phyloP scores from a whole-genome alignment of 1,140 invertebrate genomes.

The Marisa cornuarietis region DNA sequence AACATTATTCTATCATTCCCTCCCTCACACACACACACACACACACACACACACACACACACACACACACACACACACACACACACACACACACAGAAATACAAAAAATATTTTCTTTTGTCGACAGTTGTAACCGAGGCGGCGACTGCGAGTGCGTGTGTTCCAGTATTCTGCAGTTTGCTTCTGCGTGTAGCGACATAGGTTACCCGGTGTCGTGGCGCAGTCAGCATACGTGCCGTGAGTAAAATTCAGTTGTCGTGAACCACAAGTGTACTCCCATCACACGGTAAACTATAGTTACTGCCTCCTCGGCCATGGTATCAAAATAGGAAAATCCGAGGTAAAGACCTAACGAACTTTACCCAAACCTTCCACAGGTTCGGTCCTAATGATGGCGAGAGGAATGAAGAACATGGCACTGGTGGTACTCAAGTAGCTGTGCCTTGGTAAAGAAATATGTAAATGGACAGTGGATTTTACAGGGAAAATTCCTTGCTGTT shows the following conservation, averaged over 20 bases:
- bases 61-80: not conserved
- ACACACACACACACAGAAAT: not conserved
- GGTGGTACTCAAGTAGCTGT: too few relatives aligned
- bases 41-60: not conserved
- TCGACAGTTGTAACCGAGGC: constrained; percentile 85
- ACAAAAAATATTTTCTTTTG: constrained; percentile 66
- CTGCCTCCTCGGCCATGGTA: too few relatives aligned
- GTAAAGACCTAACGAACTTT: too few relatives aligned
- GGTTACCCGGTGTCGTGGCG: constrained; percentile 79
- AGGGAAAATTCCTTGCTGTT: too few relatives aligned
- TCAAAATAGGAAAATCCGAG: too few relatives aligned
- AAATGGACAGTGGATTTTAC: too few relatives aligned
- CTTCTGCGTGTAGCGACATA: constrained; percentile 78
- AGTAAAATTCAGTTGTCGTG: constrained; percentile 60
- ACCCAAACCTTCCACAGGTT: too few relatives aligned
- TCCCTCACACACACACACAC: not conserved
- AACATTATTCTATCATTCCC: not conserved
- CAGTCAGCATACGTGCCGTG: constrained; percentile 82
- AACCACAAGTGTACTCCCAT: too few relatives aligned
- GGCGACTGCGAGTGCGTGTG: constrained; percentile 91
- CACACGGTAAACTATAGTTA: too few relatives aligned
- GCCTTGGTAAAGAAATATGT: too few relatives aligned
- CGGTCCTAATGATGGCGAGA: too few relatives aligned
- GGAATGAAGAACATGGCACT: too few relatives aligned
- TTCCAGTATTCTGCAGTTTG: constrained; percentile 86